phyloP scores from a whole-genome alignment of 2,797 vertebrate species.

The Sebastes oblongus region DNA sequence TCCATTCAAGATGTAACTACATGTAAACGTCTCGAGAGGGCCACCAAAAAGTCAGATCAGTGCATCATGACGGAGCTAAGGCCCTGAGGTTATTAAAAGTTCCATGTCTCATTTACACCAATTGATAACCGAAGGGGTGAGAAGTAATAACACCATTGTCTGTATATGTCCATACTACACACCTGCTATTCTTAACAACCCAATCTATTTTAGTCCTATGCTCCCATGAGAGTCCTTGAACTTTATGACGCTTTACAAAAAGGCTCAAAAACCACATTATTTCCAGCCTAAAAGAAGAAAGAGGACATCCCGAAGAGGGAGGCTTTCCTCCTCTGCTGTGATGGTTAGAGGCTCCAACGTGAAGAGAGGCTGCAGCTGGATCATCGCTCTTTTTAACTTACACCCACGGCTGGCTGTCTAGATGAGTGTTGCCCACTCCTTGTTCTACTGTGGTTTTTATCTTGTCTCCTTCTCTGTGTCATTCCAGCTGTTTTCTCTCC shows the following conservation, averaged over 20 bases:
- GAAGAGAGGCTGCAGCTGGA: conserved; percentile 43
- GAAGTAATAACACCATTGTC: background rate
- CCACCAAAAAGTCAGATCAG: background rate
- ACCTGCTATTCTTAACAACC: conserved; percentile 8
- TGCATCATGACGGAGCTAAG: background rate
- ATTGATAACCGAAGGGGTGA: background rate
- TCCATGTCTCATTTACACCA: conserved; percentile 30
- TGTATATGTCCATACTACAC: background rate
- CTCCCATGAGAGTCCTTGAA: background rate
- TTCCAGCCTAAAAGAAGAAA: background rate
- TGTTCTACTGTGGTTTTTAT: background rate
- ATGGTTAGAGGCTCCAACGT: conserved; percentile 45
- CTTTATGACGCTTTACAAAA: conserved; percentile 17
- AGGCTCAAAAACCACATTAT: conserved; percentile 2
- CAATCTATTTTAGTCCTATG: background rate
- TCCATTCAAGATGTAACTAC: background rate
- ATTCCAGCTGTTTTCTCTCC: background rate
- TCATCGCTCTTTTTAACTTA: conserved; percentile 78
- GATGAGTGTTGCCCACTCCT: conserved; percentile 16
- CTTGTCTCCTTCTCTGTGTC: background rate
- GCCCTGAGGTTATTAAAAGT: conserved; percentile 40
- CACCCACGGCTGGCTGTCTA: conserved; percentile 69
- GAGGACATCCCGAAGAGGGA: background rate
- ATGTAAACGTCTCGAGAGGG: background rate
- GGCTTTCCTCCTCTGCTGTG: conserved; percentile 33